A percentile compares a stretch with the other conserved stretches of the same genome.
Evolutionary conservation across 1,140 invertebrate species (phyloP).

Genomic region (Bombus consobrinus): DNA sequence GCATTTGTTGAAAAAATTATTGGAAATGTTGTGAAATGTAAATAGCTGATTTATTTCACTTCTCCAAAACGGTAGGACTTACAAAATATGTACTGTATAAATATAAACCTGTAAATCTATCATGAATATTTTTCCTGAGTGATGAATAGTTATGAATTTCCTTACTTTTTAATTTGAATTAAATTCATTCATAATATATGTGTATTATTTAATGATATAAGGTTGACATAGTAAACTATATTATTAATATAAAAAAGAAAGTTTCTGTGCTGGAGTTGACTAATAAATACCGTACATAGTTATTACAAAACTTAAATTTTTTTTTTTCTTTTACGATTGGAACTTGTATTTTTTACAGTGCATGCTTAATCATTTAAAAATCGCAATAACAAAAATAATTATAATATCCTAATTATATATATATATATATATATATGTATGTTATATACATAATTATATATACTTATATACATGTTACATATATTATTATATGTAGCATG

Average conservation of each 20-base stretch:
- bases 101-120: slow-evolving; percentile 37
- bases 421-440: not conserved
- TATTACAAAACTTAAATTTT: slow-evolving; percentile 18
- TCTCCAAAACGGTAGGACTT: slow-evolving; percentile 14
- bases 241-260: slow-evolving; percentile 8
- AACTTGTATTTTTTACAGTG: slow-evolving; percentile 19
- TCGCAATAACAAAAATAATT: slow-evolving; percentile 43
- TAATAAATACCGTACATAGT: slow-evolving; percentile 12
- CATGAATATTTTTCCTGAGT: slow-evolving; percentile 26
- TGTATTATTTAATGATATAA: not conserved
- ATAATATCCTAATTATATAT: slow-evolving; percentile 26
- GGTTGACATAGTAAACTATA: not conserved
- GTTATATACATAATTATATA: slow-evolving; percentile 8
- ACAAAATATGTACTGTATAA: slow-evolving; percentile 44
- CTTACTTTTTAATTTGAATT: slow-evolving; percentile 4
- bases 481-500: not conserved
- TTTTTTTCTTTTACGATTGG: not conserved
- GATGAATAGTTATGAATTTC: slow-evolving; percentile 11
- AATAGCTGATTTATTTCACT: slow-evolving; percentile 47
- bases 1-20: too few species aligned
- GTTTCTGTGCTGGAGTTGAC: not conserved
- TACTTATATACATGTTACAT: slow-evolving; percentile 1
- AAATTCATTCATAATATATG: not conserved
- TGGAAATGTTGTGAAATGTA: slow-evolving; percentile 25
- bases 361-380: slow-evolving; percentile 19